Base-by-base conservation (phyloP, 2,797 vertebrate genomes). In the Microhierax caerulescens region DNA sequence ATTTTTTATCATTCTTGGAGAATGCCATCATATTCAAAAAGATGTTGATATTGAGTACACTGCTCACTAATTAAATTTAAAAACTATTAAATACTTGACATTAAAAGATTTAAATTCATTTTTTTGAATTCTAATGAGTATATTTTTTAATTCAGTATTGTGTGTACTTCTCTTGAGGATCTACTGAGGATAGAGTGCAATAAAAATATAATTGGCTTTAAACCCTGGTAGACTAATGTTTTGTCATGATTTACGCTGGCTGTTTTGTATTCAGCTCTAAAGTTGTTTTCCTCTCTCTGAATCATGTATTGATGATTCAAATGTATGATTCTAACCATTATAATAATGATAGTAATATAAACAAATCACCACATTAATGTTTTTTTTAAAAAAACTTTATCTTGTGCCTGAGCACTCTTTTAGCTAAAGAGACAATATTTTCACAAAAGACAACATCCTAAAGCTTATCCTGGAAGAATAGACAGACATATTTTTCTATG, bases 151-250 rank as follows among this genome's bases (percentile, higher is more conserved):
- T 84, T 69, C 60, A 84, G 67, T 79, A 92, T 84, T 97, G 88
- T 91, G 81, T 91, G 47, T 78, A 88, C 32, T 95, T 89, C 92
- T 97, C 95, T 81, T 95, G 95, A 98, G 85, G 80, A 84, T 83
- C 94, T 84, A 60, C 81, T 80, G 89, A 97, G 82, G 76, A 96
- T 79, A 89, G 81, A 96, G 12, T 72, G 60, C 82, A 97, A 97
- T 97, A 97, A 97, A 98, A 96, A 95, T 77, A 96, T 97, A 97
- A 97, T 97, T 97, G 90, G 59, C 85, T 97, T 98, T 97, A 97
- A 97, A 97, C 78, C 34, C 94, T 85, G 36, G 88, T 96, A 97
- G 84, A 97, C 97, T 97, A 96, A 94, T 85, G 57, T 89, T 98
- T 97, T 97, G 86, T 78, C 72, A 48, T 78, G 77, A 96, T 97